Evolutionary conservation across 2,888 invertebrate genomes (phyloP).

Genomic region (Macropis europaea): DNA sequence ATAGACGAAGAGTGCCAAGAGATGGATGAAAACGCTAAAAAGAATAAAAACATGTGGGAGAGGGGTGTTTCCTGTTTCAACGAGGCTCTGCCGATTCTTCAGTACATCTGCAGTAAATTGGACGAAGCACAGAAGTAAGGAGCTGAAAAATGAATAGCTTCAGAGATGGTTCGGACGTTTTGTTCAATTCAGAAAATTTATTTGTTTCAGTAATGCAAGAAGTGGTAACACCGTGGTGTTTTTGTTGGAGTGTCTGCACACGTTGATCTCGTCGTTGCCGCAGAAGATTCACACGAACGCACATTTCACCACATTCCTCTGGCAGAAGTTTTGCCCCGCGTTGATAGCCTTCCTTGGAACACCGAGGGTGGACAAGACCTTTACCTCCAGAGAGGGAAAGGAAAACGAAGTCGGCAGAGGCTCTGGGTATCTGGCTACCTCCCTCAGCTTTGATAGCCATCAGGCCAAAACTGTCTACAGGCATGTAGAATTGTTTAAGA

Average conservation of each 20-base stretch:
- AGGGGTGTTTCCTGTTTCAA: conserved; percentile 92
- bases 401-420: conserved; percentile 83
- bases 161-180: not conserved
- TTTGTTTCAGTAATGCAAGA: conserved; percentile 71
- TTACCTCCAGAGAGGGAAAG: conserved; percentile 84
- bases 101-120: conserved; percentile 92
- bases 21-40: conserved; percentile 80
- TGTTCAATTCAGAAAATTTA: conserved; percentile 79
- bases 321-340: conserved; percentile 96
- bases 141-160: not conserved
- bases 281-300: conserved; percentile 91
- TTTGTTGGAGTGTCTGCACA: conserved; percentile 92
- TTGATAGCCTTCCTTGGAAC: conserved; percentile 93
- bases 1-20: conserved; percentile 90
- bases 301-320: conserved; percentile 92
- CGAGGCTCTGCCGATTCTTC: conserved; percentile 94
- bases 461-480: conserved; percentile 95
- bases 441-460: conserved; percentile 89
- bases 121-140: conserved; percentile 89
- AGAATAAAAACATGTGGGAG: conserved; percentile 79
- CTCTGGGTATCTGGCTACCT: conserved; percentile 86
- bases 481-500: no score
- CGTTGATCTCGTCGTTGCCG: conserved; percentile 90
- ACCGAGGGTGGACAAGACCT: conserved; percentile 91
- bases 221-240: conserved; percentile 87